Evolutionary conservation across 2,888 invertebrate genomes (phyloP), one percentile per base, ranked within the genome.

Genomic region (Epistrophe eligans): DNA sequence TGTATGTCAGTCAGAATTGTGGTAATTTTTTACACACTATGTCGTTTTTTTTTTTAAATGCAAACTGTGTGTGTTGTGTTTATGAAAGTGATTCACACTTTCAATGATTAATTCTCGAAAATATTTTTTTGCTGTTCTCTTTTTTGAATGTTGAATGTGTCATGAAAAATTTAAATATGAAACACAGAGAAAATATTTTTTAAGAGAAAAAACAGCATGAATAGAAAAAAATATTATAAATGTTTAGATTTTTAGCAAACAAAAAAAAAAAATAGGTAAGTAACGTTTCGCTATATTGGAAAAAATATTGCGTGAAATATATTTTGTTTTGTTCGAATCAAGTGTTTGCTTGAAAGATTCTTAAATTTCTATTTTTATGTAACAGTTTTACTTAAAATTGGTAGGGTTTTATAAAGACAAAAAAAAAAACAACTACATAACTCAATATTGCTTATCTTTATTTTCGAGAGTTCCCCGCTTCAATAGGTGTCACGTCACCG

Each of bases 1-100:
- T 79, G 48, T 62, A 28, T 74, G 83, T 67, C 70, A 43, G n/a
- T 45, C 52, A 19, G 45, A 19, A 82, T 35, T 77, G 50, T 73
- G 58, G 67, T 60, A 67, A 52, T 50, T 71, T 67, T 50, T 66
- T 24, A 62, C 52, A 17, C 6, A 58, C 35, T 24, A n/a, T 55
- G 62, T 40, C 17, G 0, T 67, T 19, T 38, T 19, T 60, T 43
- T 38, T 32, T 62, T 52, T 28, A 52, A 45, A 13, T 52, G 17
- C 19, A 52, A 71, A n/a, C 6, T 38, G 9, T 13, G 38, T 60
- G 38, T n/a, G 24, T 2, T 24, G 11, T 66, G 15, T 13, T 67
- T 55, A 40, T 48, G 17, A 58, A 38, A 38, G 58, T 58, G 15
- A 17, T 60, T 48, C 50, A 58, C 66, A 67, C 66, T 67, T 50